A percentile compares a stretch with the other conserved stretches of the same genome.
These are phyloP conservation scores for Girardinus metallicus DNA, from an alignment of 2,797 vertebrate species.

Conservation along the genomic window DNA sequence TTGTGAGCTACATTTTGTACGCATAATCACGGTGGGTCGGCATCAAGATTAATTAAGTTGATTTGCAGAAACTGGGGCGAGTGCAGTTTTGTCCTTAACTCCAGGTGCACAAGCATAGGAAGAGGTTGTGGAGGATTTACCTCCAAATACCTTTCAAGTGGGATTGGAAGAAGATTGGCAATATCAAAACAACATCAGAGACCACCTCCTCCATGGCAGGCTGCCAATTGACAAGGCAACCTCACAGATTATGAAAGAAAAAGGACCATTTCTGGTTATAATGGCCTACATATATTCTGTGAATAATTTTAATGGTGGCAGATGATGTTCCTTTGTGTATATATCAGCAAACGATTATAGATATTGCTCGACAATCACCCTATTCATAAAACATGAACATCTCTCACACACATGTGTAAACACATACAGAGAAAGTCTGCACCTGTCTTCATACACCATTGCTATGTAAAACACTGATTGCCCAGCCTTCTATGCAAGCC, in stretches of 20 bases:
- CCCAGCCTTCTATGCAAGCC: slow-evolving; percentile 44
- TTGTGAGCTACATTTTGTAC: slow-evolving; percentile 8
- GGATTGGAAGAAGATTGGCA: slow-evolving; percentile 28
- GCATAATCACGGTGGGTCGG: slow-evolving; percentile 13
- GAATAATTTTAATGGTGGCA: slow-evolving; percentile 22
- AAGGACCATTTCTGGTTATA: slow-evolving; percentile 20
- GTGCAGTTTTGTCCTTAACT: slow-evolving; percentile 39
- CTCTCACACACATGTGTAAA: slow-evolving; percentile 15
- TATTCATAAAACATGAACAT: slow-evolving; percentile 48
- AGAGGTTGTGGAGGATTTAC: slow-evolving; percentile 13
- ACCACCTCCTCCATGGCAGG: slow-evolving; percentile 40
- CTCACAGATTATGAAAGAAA: slow-evolving; percentile 20
- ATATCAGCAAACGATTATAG: slow-evolving; percentile 28
- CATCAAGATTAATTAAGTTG: slow-evolving; percentile 14
- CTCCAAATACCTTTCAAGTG: slow-evolving; percentile 26
- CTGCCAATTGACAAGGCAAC: slow-evolving; percentile 44
- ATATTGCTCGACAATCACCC: slow-evolving; percentile 26
- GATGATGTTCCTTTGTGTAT: slow-evolving; percentile 26
- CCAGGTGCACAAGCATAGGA: slow-evolving; percentile 30
- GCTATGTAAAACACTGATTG: slow-evolving; percentile 66
- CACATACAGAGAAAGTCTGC: slow-evolving; percentile 42
- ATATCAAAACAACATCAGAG: slow-evolving; percentile 47
- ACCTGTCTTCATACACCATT: slow-evolving; percentile 66
- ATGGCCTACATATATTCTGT: slow-evolving; percentile 12
- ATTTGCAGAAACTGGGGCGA: slow-evolving; percentile 7